Base-by-base conservation (phyloP, 2,888 invertebrate genomes). In the Clitarchus hookeri region DNA sequence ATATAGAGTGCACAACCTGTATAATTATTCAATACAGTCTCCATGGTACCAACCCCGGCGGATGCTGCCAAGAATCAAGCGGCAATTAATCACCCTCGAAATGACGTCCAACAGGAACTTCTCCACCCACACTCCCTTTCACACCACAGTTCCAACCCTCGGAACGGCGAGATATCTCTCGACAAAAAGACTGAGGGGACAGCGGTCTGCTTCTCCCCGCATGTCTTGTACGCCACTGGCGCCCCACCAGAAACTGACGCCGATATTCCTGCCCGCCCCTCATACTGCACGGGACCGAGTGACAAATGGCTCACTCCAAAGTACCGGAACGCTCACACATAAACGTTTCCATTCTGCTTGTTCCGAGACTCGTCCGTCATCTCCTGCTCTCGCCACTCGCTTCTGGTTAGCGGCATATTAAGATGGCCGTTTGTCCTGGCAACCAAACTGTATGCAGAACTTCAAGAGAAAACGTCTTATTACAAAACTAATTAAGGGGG, bases 161-260 rank as follows among this genome's bases (percentile, higher is more conserved):
- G 48, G 16, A 48, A 48, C 65, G 65, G 8, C n/a, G 8, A 65
- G 65, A 19, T n/a, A 65, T 65, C 11, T 53, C 53, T 11, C 19
- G 65, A 65, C 65, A 65, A 65, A 65, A 65, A 65, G 65, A 65
- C 65, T 16, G 16, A 48, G 48, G 8, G 48, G 48, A 48, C 48
- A 48, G 11, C 0, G 11, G 16, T 0, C 12, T 48, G 11, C 48
- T 48, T 16, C 65, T 65, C 65, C 65, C 48, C 48, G 12, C 48
- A 11, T 16, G 12, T 16, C 48, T 48, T 48, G 48, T 16, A 48
- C 48, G 65, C 65, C n/a, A 48, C n/a, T 65, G 65, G 65, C 65
- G 65, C n/a, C 65, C 65, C 65, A 65, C 65, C 65, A 65, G 65
- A 65, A 65, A 65, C 65, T 65, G 23, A 65, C 65, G 23, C 65